phyloP scores from a whole-genome alignment of 1,140 invertebrate genomes.

The Apis laboriosa region DNA sequence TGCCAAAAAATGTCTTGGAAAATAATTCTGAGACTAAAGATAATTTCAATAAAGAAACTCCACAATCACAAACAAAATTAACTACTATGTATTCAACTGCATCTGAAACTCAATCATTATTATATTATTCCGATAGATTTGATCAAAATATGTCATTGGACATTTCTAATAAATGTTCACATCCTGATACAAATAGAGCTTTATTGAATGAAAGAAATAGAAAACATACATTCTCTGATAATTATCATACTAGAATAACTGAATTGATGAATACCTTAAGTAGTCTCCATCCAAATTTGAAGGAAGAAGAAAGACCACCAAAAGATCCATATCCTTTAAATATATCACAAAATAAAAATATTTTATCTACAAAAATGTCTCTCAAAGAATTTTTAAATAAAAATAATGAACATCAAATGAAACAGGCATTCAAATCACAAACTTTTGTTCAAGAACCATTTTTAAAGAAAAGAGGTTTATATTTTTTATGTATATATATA shows the following conservation, averaged over 20 bases:
- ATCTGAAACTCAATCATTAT: constrained; percentile 5
- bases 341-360: neutral
- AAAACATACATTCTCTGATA: neutral
- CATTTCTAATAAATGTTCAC: neutral
- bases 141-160: neutral
- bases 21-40: neutral
- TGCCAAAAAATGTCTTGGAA: neutral
- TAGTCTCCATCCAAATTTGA: neutral
- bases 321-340: constrained; percentile 16
- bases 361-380: neutral
- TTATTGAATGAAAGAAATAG: neutral
- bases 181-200: neutral
- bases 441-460: neutral
- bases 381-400: neutral
- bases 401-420: neutral
- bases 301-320: neutral
- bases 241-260: neutral
- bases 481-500: neutral
- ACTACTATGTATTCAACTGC: neutral
- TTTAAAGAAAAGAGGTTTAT: constrained; percentile 1
- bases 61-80: neutral
- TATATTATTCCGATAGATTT: constrained; percentile 15
- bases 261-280: constrained; percentile 9
- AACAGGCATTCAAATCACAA: neutral
- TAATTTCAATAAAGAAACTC: neutral